phyloP scores from a whole-genome alignment of 2,797 vertebrate genomes.

The Lepus oiostolus region DNA sequence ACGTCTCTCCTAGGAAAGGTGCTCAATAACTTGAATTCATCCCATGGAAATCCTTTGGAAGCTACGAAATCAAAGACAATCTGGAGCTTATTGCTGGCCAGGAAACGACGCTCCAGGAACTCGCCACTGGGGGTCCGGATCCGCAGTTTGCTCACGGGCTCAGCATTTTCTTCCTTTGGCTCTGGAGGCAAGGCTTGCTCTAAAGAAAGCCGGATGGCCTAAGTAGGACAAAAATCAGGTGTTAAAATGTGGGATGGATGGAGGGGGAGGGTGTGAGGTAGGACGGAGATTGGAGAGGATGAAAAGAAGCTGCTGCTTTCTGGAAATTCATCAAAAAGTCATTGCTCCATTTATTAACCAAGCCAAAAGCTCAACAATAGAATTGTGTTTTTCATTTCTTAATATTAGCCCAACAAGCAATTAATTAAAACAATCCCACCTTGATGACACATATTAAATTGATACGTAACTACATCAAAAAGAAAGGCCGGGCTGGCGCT shows the following conservation, averaged over 20 bases:
- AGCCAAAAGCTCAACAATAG: constrained; percentile 81
- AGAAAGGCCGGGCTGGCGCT: constrained; percentile 73
- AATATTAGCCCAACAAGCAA: constrained; percentile 86
- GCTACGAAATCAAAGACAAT: constrained; percentile 99
- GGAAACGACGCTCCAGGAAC: constrained; percentile 97
- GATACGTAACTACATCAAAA: constrained; percentile 84
- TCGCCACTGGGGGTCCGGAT: constrained; percentile 97
- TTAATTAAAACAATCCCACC: constrained; percentile 89
- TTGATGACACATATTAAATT: constrained; percentile 84
- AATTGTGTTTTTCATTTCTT: constrained; percentile 86
- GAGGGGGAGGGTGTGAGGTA: background rate
- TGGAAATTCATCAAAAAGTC: constrained; percentile 75
- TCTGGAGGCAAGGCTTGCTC: constrained; percentile 97
- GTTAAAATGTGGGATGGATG: constrained; percentile 61
- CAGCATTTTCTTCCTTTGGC: constrained; percentile 93
- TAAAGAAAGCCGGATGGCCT: constrained; percentile 98
- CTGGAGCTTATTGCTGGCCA: constrained; percentile 96
- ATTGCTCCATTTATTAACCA: constrained; percentile 68
- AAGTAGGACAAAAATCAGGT: constrained; percentile 78
- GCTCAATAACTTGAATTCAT: constrained; percentile 98
- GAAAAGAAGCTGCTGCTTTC: constrained; percentile 68
- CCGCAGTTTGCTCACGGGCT: constrained; percentile 97
- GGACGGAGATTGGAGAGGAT: constrained; percentile 10
- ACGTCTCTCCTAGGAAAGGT: constrained; percentile 99
- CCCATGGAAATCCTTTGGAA: constrained; percentile 98